phyloP scores from a whole-genome alignment of 2,888 invertebrate genomes.

The Graphium colonna region DNA sequence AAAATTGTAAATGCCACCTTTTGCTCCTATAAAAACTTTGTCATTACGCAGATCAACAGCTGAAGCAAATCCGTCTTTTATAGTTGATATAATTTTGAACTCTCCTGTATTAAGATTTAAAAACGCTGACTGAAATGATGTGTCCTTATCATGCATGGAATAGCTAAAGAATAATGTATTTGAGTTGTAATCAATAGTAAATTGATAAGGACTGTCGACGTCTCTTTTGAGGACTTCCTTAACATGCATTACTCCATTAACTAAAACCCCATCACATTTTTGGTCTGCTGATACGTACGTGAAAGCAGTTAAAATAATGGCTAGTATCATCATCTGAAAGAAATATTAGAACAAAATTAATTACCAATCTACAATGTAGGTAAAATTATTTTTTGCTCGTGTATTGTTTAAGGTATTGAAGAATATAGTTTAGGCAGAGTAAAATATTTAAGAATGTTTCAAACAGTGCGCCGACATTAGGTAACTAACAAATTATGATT shows the following conservation, averaged over 20 bases:
- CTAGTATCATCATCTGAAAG: slow-evolving; percentile 32
- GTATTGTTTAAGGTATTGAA: too few relatives aligned
- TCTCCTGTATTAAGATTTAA: slow-evolving; percentile 49
- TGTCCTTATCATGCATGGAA: slow-evolving; percentile 24
- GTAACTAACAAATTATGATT: too few relatives aligned
- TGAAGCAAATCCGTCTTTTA: slow-evolving; percentile 51
- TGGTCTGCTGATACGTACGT: slow-evolving; percentile 25
- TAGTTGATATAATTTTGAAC: slow-evolving; percentile 40
- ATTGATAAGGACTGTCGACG: slow-evolving; percentile 50
- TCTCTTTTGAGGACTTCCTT: slow-evolving; percentile 39
- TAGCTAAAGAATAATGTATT: slow-evolving; percentile 58
- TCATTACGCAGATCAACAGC: slow-evolving; percentile 44
- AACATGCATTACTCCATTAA: slow-evolving; percentile 32
- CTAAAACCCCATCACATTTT: slow-evolving; percentile 32
- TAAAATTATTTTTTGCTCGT: too few relatives aligned
- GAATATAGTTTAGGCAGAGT: too few relatives aligned
- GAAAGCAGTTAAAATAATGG: slow-evolving; percentile 22
- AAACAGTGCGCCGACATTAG: too few relatives aligned
- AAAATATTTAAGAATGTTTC: too few relatives aligned
- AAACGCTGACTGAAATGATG: slow-evolving; percentile 43
- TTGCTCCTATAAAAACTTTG: slow-evolving; percentile 54
- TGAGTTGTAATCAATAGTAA: slow-evolving; percentile 55
- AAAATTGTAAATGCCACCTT: slow-evolving; percentile 50
- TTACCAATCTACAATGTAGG: too few relatives aligned
- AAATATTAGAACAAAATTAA: too few relatives aligned